phyloP scores from a whole-genome alignment of 2,797 vertebrate genomes.

The Ataeniobius toweri region DNA sequence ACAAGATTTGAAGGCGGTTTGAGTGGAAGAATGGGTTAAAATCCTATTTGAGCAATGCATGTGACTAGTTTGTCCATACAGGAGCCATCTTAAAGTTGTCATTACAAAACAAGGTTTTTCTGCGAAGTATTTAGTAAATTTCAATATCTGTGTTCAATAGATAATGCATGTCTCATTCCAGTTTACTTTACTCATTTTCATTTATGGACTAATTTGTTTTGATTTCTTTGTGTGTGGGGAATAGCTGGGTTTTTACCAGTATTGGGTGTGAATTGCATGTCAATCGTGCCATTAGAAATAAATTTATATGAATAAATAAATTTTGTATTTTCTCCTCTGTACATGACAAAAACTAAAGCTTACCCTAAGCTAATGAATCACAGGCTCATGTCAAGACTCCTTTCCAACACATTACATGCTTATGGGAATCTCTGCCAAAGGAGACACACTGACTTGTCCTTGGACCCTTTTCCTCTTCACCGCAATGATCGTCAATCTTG shows the following conservation, averaged over 20 bases:
- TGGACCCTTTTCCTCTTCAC: slow-evolving; percentile 22
- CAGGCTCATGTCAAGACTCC: slow-evolving; percentile 34
- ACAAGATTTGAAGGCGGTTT: background rate
- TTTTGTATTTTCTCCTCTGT: background rate
- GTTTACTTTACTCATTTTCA: background rate
- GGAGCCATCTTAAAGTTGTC: background rate
- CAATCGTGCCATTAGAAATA: background rate
- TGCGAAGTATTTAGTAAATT: too few species aligned
- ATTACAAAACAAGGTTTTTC: too few species aligned
- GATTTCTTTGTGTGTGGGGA: background rate
- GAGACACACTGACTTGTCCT: slow-evolving; percentile 45
- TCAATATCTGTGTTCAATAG: too few species aligned
- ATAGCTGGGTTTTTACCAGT: background rate
- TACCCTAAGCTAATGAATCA: slow-evolving; percentile 58
- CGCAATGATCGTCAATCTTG: slow-evolving; percentile 20
- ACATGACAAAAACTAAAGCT: slow-evolving; percentile 28
- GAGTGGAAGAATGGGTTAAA: background rate
- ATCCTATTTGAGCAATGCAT: background rate
- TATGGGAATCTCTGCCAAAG: slow-evolving; percentile 27
- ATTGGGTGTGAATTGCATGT: background rate
- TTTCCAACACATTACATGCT: slow-evolving; percentile 50
- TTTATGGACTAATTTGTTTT: background rate
- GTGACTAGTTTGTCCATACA: too few species aligned
- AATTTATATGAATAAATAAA: background rate
- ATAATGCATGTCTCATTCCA: background rate